Evolutionary conservation across 2,888 invertebrate species (phyloP), one percentile per base, ranked within the genome.

Genomic region (Pristionchus maxplancki): DNA sequence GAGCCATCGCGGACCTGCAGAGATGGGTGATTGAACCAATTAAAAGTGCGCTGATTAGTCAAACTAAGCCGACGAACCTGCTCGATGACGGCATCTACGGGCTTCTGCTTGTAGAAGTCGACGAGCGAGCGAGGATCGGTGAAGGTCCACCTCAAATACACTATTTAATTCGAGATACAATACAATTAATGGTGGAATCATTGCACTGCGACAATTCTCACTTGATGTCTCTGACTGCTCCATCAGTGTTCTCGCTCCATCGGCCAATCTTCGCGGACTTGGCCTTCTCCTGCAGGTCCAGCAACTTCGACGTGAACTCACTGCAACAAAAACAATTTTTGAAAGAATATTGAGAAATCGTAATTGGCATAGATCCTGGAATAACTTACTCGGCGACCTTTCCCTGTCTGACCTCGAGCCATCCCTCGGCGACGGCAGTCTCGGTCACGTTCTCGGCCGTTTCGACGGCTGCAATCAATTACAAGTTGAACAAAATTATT

Each of bases 371-470:
- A 58, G 31, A 88, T 44, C 8, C 31, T 44, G 28, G 1, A 20
- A 40, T 44, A 50, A 89, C 93, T 90, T 34, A 93, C 93, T 94
- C 94, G 34, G 91, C 86, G 64, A 93, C 95, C 95, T 91, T 94
- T 88, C 95, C 95, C 89, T 95, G 94, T 44, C 95, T 93, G 0
- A 99, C 97, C 90, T 97, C 96, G 0, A 97, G 97, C 62, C 97
- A 95, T 84, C 99, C 99, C 95, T 98, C 98, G 0, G 97, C 96
- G 2, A 99, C 97, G 92, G 98, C 96, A 0, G 96, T 96, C 94
- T 99, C 98, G 1, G 97, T 97, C 67, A 99, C 96, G 95, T 98
- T 99, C 94, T 98, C 97, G 88, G 97, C 97, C 89, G 96, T 96
- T 88, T 96, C 95, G 53, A 92, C 89, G 71, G 87, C 93, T 93